Evolutionary conservation across 35 echinoderm and acorn worm species (phyloP), one percentile per base, ranked within the genome.

Genomic region (Stichopus chloronotus): DNA sequence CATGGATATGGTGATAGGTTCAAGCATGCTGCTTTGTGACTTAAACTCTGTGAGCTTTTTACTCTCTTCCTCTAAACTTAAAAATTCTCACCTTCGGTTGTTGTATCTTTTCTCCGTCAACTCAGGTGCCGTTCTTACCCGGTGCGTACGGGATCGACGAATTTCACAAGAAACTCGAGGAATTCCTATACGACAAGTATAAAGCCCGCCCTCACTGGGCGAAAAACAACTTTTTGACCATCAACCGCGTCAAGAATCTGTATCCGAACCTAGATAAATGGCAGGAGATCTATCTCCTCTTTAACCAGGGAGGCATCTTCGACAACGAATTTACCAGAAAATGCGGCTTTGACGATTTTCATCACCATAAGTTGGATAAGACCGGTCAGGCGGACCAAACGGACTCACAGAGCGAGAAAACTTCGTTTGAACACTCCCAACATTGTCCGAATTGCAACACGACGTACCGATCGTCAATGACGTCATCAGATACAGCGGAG

Each of bases 271-370:
- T 98, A 9, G 94, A 98, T 59, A 91, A 92, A 78, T 98, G 96
- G 96, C 92, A 84, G 56, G 53, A 92, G 57, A 92, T 98, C 59
- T 98, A 94, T 58, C 30, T 94, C 76, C 90, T 98, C 3, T 98
- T 98, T 90, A 98, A 98, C 83, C 52, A 57, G 25, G 94, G 55
- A 12, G 88, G 92, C 11, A 94, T 94, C 21, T 98, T 98, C 90
- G 94, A 98, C 89, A 98, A 98, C 83, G 94, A 98, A 84, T 98
- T 98, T 94, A 98, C 96, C 4, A 78, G 96, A 84, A 95, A 95
- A 58, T 95, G 94, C 57, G 96, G 96, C 6, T 98, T 98, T 81
- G 96, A 98, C 43, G 94, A 98, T 78, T 95, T 98, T 52, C 95
- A 96, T n/a, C 22, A 58, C 16, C 21, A 11, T 58, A 43, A 43